Evolutionary conservation across 2,888 invertebrate species (phyloP), one percentile per base, ranked within the genome.

Genomic region (Melolontha melolontha): DNA sequence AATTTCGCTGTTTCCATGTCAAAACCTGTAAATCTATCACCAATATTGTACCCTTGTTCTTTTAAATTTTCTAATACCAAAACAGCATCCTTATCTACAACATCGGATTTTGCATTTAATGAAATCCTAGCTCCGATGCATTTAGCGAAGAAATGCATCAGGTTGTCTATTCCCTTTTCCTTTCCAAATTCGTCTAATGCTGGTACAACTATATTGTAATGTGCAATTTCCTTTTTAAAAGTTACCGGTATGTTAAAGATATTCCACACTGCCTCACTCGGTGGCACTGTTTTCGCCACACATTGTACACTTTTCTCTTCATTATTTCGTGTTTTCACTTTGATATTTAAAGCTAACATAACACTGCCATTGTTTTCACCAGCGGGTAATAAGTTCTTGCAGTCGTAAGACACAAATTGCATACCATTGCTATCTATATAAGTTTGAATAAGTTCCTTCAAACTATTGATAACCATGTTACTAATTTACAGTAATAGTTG

Each of bases 321-420:
- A 12, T 29, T n/a, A 10, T 52, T 50, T 10, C 41, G 16, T 11
- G 44, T 75, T 63, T 72, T 55, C 11, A 84, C 66, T 66, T 76
- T 79, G 0, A 83, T 39, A 27, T 75, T 72, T 2, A 80, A 72
- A 1, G 81, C 79, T 0, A 87, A 72, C 77, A 88, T 87, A 0
- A 85, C 77, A 72, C 88, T 88, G 0, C 87, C 88, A 75, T 87
- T 88, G 75, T 88, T 88, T 72, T 88, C 88, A 1, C 88, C 88
- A 0, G 85, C 82, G 14, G 84, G 84, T 39, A 84, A 84, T 12
- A 86, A 76, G 69, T 79, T 80, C 12, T 78, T 76, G 14, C 80
- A 78, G 12, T 74, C 73, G 62, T 83, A 83, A 0, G 67, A 67
- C 5, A 57, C 7, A 14, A 62, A 47, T 14, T 12, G 5, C 47